Base-by-base conservation (phyloP, 2,888 invertebrate genomes). In the Caenorhabditis japonica region DNA sequence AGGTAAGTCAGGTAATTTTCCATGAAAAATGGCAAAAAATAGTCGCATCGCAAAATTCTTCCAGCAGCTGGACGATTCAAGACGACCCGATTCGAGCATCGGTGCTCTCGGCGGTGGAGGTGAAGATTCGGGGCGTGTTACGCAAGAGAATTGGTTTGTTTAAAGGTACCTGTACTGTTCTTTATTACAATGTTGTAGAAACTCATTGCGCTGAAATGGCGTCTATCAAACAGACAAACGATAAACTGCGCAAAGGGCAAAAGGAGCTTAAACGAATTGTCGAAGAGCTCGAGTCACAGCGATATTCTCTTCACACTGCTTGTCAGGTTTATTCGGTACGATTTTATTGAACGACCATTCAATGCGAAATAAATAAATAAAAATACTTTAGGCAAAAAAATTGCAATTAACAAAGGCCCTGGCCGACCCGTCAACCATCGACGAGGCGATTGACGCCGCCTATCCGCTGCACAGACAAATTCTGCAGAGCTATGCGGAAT, bases 51-150 rank as follows among this genome's bases (percentile, higher is more conserved):
- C 52, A 64, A 17, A 53, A 46, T 0, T 55, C 61, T n/a, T 59
- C 49, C 46, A 39, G 17, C 62, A 55, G 15, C 93, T 93, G 19
- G 94, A 94, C n/a, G 23, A 94, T 95, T 66, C 93, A 95, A 49
- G 94, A 96, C 84, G 95, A 96, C 87, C 95, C 97, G 88, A 94
- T 99, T 76, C 92, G 94, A 87, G 94, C 93, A 25, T 97, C 97
- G 1, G 90, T 99, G 21, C 89, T 96, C 17, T 94, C 95, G 62
- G 97, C 97, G 23, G 94, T 97, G 0, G 94, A 96, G 89, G 97
- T 99, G 88, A 96, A 95, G 89, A 89, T 99, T 79, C 91, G 93
- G 83, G 90, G 94, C 74, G 91, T 93, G 76, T 91, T 97, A 81
- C 92, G 93, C 83, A 97, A 97, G 86, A 93, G 93, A 85, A 93